Base-by-base conservation (phyloP, 2,113 vertebrate species). In the Seriola aureovittata region DNA sequence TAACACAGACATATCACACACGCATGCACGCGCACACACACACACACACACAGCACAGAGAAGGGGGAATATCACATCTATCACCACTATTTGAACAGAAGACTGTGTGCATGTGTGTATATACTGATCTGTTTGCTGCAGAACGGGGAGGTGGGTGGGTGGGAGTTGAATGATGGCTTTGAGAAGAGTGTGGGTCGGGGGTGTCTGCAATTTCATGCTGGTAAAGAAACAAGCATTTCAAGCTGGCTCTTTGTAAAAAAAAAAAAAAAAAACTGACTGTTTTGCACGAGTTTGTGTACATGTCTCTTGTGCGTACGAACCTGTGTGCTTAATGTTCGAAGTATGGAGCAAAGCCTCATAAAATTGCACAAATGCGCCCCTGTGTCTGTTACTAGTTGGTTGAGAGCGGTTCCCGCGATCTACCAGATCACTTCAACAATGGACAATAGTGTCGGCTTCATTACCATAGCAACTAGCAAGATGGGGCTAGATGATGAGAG, bases 381-480 rank as follows among this genome's bases (percentile, higher is more conserved):
- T n/a, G 73, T 84, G 84, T 88, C 79, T 85, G 19, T 82, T 75
- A 64, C 71, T 82, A 75, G 85, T 88, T 91, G 82, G 88, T 72
- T 81, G 76, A 77, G 81, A 86, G 81, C 80, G 64, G 73, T 91
- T 85, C 75, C 80, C 83, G 75, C 84, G 88, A 91, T 92, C 93
- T 83, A 90, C 87, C 78, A 85, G 93, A 95, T 94, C 91, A 91
- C 93, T 93, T 79, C 87, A 93, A 90, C 89, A 91, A 93, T 91
- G 90, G 93, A 92, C 90, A 88, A 92, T 87, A 87, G 91, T 91
- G 90, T 92, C 81, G 74, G 91, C 81, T 92, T 92, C 90, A 96
- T 95, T 95, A 91, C 93, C 92, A 95, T 95, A 94, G 93, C 95
- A 95, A 95, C 93, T 80, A 86, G 90, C 69, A 77, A 88, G 80